A percentile compares a stretch with the other conserved stretches of the same genome.
Evolutionary conservation across 2,888 invertebrate genomes (phyloP).

Genomic region (Scrobipalpa costella): DNA sequence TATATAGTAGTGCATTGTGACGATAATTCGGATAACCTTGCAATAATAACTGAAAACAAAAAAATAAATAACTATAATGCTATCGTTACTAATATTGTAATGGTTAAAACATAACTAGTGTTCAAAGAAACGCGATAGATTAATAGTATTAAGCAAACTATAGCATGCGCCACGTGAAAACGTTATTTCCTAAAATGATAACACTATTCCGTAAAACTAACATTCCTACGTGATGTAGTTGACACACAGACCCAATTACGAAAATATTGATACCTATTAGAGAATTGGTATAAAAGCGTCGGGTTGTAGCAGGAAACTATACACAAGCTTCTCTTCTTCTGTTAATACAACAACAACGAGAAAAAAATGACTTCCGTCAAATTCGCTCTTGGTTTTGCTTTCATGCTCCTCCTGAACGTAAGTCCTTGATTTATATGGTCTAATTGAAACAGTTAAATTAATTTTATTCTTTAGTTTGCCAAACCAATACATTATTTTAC

Average conservation of each 20-base stretch:
- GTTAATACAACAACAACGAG: neutral
- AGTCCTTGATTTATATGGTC: constrained; percentile 32
- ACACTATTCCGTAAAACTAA: neutral
- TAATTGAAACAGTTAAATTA: neutral
- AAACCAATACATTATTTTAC: neutral
- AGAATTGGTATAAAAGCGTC: constrained; percentile 37
- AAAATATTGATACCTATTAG: constrained; percentile 30
- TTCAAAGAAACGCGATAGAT: neutral
- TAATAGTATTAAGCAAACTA: neutral
- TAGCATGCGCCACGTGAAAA: constrained; percentile 4
- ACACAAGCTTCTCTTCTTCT: constrained; percentile 32
- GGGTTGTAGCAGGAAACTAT: constrained; percentile 26
- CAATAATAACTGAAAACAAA: too few species aligned
- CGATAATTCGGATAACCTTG: too few species aligned
- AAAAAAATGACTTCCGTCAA: constrained; percentile 48
- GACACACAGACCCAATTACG: constrained; percentile 43
- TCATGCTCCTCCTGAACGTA: constrained; percentile 50
- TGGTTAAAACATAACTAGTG: neutral
- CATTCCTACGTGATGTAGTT: constrained; percentile 42
- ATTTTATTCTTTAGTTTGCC: neutral
- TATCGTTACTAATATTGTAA: neutral
- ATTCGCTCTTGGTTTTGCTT: constrained; percentile 44
- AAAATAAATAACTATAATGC: neutral
- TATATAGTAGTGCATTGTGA: too few species aligned
- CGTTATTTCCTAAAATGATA: neutral